A percentile compares a stretch with the other conserved stretches of the same genome.
Conservation (phyloP, 2,113 vertebrate species). For the Poeciliopsis turrubarensis region DNA sequence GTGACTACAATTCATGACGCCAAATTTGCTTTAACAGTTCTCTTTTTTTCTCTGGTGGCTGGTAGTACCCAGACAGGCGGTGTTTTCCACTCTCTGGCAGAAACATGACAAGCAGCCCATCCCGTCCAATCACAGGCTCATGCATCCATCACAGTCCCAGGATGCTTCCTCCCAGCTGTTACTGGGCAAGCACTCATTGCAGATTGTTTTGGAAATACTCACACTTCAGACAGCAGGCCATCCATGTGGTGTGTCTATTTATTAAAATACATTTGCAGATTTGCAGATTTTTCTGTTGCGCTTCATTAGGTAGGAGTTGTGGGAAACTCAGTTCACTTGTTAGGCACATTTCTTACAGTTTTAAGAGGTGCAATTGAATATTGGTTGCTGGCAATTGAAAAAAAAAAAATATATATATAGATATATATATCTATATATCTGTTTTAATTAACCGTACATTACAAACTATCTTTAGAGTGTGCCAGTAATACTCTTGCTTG, state of each 20-base stretch:
- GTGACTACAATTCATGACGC: conserved; percentile 10
- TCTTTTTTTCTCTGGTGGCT: conserved; percentile 27
- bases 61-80: conserved; percentile 39
- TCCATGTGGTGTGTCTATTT: background rate
- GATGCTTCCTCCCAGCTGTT: conserved; percentile 32
- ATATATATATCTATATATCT: too few species aligned
- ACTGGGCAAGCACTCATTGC: conserved; percentile 17
- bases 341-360: background rate
- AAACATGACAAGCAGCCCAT: conserved; percentile 59
- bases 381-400: too few species aligned
- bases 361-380: too few species aligned
- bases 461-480: too few species aligned
- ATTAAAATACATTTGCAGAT: background rate
- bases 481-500: too few species aligned
- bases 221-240: conserved; percentile 2
- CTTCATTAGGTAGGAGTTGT: background rate
- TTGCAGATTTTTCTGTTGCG: background rate
- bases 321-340: background rate
- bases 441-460: too few species aligned
- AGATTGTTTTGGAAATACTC: conserved; percentile 7
- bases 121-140: conserved; percentile 37
- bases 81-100: conserved; percentile 50
- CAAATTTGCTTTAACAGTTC: conserved; percentile 33
- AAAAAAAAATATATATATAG: too few species aligned
- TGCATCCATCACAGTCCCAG: conserved; percentile 21